Evolutionary conservation across 2,888 invertebrate species (phyloP), one percentile per base, ranked within the genome.

Genomic region (Idaea biselata): DNA sequence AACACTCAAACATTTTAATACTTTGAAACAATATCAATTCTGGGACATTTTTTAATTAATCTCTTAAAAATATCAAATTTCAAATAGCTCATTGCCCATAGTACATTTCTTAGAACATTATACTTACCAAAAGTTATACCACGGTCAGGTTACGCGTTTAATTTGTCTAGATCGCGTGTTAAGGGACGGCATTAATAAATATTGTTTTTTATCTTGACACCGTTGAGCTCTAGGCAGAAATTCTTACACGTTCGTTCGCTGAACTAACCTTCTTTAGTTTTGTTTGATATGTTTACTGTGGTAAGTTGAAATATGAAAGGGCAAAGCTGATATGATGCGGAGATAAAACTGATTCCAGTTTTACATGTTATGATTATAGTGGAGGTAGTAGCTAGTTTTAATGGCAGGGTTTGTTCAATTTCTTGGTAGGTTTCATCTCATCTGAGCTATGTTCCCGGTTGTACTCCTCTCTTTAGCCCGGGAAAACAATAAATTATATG

Each of bases 151-250:
- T 90, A 89, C 91, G 74, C 77, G 76, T 85, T 88, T 87, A 89
- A 90, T 91, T 91, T 89, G 89, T 91, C 88, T 87, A 89, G 88
- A 88, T 88, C 84, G 88, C 89, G 84, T 89, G 88, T 84, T 81
- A 79, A 76, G 77, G 76, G 84, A 84, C 87, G 84, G 79, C 76
- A 69, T 80, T 79, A 78, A 89, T 92, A 91, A 92, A 91, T 91
- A 89, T 87, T 83, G 84, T 84, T 84, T 86, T 86, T 89, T 89
- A 90, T 91, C 91, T 90, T 76, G 72, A 82, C 84, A 88, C 86
- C 84, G 77, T 69, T 74, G 74, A 79, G 81, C 83, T 84, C 82
- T 82, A 81, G 84, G 87, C 84, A 88, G 84, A 85, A 89, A 91
- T 91, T 89, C 91, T 87, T 89, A 83, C 91, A 87, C 90, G 91